Base-by-base conservation (phyloP, 1,140 invertebrate genomes). In the Lepidurus packardi region DNA sequence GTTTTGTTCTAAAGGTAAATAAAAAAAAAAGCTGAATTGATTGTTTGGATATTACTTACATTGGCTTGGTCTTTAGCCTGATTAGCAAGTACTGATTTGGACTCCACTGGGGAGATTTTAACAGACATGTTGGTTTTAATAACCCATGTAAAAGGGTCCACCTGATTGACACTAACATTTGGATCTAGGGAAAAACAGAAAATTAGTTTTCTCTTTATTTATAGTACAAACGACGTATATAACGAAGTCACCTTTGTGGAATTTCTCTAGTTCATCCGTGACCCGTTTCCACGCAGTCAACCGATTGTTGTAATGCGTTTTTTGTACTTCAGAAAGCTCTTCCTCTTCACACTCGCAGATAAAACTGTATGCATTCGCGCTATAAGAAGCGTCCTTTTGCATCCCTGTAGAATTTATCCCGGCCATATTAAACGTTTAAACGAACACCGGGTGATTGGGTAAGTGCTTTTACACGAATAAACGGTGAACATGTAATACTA, bases 311-410 rank as follows among this genome's bases (percentile, higher is more conserved):
- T n/a, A 65, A 65, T 8, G 53, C 10, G 16, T 13, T 16, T 65
- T 65, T 65, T 65, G 53, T 21, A 65, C 8, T n/a, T 65, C 53
- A 7, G 53, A 65, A 65, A 65, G 53, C 53, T 65, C 53, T 65
- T 65, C 53, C 53, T 65, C 53, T 73, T 16, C 34, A 43, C 75
- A 45, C 45, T 78, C 75, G 2, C 34, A 2, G 34, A 34, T 34
- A 34, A 34, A 34, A 34, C 34, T 4, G 34, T 2, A 34, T 34
- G 34, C 34, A 34, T 34, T 34, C 34, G 2, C 34, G 34, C 34
- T 4, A 34, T 34, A 34, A 34, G 34, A 34, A 34, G 34, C 34
- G 34, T 34, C 34, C 34, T 34, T 34, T 34, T 34, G 34, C 34
- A 34, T 34, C 34, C 34, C 34, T 34, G 34, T 34, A 34, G 4